Evolutionary conservation across 2,888 invertebrate genomes (phyloP).

Genomic region (Acrocyrtus sp.): DNA sequence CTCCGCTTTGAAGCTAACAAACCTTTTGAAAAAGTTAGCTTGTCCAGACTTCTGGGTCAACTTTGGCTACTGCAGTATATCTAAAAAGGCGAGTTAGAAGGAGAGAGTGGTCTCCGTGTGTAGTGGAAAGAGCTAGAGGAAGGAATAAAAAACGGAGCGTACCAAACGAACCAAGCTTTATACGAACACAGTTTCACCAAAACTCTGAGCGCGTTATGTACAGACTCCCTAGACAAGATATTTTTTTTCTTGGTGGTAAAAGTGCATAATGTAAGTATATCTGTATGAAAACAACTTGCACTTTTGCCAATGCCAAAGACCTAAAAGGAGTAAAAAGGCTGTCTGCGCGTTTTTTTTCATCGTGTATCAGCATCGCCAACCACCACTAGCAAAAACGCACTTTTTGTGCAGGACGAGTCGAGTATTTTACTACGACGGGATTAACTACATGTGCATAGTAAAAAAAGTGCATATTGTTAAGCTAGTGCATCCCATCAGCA

Average conservation of each 20-base stretch:
- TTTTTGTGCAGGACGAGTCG: conserved; percentile 35
- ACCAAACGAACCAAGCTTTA: no score
- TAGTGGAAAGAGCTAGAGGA: conserved; percentile 10
- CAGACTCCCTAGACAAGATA: neutral
- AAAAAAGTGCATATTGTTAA: neutral
- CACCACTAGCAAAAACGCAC: conserved; percentile 14
- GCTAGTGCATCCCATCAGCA: no score
- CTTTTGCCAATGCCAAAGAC: conserved; percentile 52
- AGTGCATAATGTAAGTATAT: no score
- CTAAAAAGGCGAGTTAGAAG: neutral
- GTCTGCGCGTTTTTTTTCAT: neutral
- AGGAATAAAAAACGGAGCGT: no score
- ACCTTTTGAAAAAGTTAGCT: conserved; percentile 43
- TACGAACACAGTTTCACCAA: no score
- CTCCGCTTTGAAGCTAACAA: conserved; percentile 49
- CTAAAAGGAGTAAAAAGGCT: conserved; percentile 20
- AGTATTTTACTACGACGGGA: conserved; percentile 5
- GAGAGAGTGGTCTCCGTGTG: conserved; percentile 5
- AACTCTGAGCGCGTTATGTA: neutral
- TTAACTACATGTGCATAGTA: neutral
- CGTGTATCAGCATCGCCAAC: conserved; percentile 1
- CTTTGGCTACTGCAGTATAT: conserved; percentile 34
- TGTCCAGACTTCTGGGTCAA: conserved; percentile 54
- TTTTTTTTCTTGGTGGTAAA: conserved; percentile 17
- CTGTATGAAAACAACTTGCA: conserved; percentile 43